Conservation (phyloP, 2,888 invertebrate genomes). For the Griposia aprilina region DNA sequence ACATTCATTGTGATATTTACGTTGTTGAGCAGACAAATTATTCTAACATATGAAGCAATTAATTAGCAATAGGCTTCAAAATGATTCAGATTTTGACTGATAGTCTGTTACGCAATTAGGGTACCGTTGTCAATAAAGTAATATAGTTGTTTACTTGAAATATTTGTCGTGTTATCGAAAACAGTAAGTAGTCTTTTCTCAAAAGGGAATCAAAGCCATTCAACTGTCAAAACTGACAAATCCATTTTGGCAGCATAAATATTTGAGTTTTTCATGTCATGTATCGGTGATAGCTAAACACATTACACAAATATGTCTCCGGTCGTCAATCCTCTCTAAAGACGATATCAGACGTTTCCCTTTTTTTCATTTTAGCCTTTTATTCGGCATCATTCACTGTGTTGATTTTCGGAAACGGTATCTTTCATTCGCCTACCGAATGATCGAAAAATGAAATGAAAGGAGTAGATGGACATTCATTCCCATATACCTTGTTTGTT, state of each 20-base stretch:
- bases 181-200: not conserved
- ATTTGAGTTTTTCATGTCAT: conserved; percentile 2
- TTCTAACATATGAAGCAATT: too few relatives aligned
- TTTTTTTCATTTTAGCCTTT: not conserved
- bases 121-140: not conserved
- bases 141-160: not conserved
- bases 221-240: conserved; percentile 13
- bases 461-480: too few relatives aligned
- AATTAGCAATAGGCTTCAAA: too few relatives aligned
- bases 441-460: not conserved
- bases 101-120: too few relatives aligned
- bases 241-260: conserved; percentile 2
- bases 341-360: not conserved
- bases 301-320: conserved; percentile 18
- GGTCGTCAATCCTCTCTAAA: not conserved
- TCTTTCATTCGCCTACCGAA: not conserved
- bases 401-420: not conserved
- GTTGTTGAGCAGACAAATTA: too few relatives aligned
- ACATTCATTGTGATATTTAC: too few relatives aligned
- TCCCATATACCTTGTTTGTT: not conserved
- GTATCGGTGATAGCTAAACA: not conserved
- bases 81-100: too few relatives aligned
- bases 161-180: not conserved
- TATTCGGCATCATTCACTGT: not conserved
- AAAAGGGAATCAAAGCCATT: not conserved